Conservation (phyloP, 2,888 invertebrate genomes). For the Meloe dianella region DNA sequence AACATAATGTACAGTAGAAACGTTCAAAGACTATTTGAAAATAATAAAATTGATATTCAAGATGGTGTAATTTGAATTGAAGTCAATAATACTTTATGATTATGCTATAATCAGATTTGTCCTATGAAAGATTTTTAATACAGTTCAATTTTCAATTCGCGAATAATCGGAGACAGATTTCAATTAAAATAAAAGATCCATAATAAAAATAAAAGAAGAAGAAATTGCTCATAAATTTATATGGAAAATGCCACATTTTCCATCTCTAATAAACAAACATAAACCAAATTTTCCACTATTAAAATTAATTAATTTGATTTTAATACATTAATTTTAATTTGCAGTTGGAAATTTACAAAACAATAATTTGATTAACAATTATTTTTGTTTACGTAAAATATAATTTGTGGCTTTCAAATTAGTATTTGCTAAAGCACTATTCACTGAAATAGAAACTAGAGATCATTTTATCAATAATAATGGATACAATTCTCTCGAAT, state of each 20-base stretch:
- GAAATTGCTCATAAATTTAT: no score
- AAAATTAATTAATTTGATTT: not conserved
- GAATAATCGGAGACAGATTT: not conserved
- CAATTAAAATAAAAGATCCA: no score
- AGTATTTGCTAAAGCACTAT: not conserved
- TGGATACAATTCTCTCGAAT: constrained; percentile 1
- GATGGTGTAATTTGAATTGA: not conserved
- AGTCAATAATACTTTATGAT: not conserved
- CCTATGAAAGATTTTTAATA: not conserved
- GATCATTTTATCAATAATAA: constrained; percentile 3
- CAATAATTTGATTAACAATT: not conserved
- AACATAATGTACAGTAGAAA: no score
- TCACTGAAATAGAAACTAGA: not conserved
- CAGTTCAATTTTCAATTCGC: not conserved
- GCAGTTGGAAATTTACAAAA: not conserved
- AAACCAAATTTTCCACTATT: no score
- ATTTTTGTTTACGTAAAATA: not conserved
- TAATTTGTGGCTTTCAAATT: not conserved
- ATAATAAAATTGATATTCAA: no score
- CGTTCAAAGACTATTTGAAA: no score
- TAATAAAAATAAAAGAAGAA: no score
- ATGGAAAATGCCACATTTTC: no score
- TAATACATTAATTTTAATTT: not conserved
- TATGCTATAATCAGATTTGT: not conserved
- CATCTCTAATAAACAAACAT: no score